A percentile compares a stretch with the other conserved stretches of the same genome.
Evolutionary conservation across 2,888 invertebrate species (phyloP).

Genomic region (Ditula angustiorana): DNA sequence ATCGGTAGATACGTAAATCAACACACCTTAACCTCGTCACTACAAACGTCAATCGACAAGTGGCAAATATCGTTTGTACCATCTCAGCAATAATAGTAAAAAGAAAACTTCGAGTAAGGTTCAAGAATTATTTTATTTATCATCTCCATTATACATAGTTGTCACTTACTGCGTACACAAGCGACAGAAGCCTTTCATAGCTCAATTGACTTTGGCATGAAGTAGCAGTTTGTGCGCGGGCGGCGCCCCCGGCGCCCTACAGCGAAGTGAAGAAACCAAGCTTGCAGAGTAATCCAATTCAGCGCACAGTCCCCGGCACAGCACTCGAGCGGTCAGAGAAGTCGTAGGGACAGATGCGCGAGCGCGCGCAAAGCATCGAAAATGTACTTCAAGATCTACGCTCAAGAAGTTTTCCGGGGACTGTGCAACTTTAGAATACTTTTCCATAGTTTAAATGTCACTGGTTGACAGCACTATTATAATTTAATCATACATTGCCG

Average conservation of each 20-base stretch:
- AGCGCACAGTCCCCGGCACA: not conserved
- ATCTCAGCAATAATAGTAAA: constrained; percentile 35
- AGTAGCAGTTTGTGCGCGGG: constrained; percentile 79
- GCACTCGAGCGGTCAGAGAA: not conserved
- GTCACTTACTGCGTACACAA: constrained; percentile 83
- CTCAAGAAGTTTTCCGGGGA: not conserved
- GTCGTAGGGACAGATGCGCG: not conserved
- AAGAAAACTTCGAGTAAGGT: constrained; percentile 54
- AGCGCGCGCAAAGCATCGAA: not conserved
- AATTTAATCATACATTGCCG: constrained; percentile 24
- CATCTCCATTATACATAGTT: constrained; percentile 79
- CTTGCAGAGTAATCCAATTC: not conserved
- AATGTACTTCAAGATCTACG: not conserved
- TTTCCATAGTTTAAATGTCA: not conserved
- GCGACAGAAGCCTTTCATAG: constrained; percentile 82
- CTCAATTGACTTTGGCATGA: constrained; percentile 86
- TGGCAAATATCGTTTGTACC: too few relatives aligned
- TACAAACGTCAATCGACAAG: too few relatives aligned
- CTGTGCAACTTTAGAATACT: not conserved
- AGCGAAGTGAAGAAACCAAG: constrained; percentile 4
- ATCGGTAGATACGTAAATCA: too few relatives aligned
- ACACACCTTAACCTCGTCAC: too few relatives aligned
- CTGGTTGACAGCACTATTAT: constrained; percentile 30
- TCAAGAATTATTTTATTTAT: constrained; percentile 83
- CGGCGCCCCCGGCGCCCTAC: constrained; percentile 21